Evolutionary conservation across 1,140 invertebrate genomes (phyloP).

Genomic region (Parapsyche elsis): DNA sequence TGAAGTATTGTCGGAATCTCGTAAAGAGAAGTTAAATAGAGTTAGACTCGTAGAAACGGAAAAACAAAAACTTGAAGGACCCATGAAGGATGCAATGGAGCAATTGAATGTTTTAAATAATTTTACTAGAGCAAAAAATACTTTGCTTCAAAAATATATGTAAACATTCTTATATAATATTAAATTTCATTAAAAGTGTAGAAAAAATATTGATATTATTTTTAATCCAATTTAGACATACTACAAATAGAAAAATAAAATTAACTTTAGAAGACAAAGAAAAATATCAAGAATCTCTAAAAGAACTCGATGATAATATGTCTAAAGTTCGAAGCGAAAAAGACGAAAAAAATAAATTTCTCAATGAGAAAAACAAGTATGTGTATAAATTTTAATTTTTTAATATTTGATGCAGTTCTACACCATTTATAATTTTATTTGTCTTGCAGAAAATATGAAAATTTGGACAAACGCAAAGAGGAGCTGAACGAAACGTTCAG

Average conservation of each 20-base stretch:
- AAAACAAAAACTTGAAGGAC: constrained; percentile 84
- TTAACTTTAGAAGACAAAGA: constrained; percentile 65
- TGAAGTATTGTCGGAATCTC: constrained; percentile 81
- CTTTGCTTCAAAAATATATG: constrained; percentile 77
- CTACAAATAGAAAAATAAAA: constrained; percentile 68
- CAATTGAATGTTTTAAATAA: constrained; percentile 85
- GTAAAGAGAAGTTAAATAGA: constrained; percentile 89
- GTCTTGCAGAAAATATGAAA: constrained; percentile 67
- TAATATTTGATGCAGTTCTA: background rate
- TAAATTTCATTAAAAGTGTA: background rate
- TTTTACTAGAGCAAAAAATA: constrained; percentile 75
- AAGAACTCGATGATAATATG: constrained; percentile 69
- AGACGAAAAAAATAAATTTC: constrained; percentile 68
- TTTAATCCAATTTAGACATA: constrained; percentile 58
- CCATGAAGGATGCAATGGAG: constrained; percentile 88
- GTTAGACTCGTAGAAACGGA: constrained; percentile 92
- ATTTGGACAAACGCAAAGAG: constrained; percentile 70
- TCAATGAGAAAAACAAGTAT: constrained; percentile 69
- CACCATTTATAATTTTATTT: background rate
- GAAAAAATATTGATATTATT: constrained; percentile 5
- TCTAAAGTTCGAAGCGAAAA: constrained; percentile 68
- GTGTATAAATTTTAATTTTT: constrained; percentile 52
- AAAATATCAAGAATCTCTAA: constrained; percentile 66
- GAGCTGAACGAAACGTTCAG: constrained; percentile 70
- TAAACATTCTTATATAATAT: constrained; percentile 59